Evolutionary conservation across 2,113 vertebrate genomes (phyloP), one percentile per base, ranked within the genome.

Genomic region (Carassius carassius): DNA sequence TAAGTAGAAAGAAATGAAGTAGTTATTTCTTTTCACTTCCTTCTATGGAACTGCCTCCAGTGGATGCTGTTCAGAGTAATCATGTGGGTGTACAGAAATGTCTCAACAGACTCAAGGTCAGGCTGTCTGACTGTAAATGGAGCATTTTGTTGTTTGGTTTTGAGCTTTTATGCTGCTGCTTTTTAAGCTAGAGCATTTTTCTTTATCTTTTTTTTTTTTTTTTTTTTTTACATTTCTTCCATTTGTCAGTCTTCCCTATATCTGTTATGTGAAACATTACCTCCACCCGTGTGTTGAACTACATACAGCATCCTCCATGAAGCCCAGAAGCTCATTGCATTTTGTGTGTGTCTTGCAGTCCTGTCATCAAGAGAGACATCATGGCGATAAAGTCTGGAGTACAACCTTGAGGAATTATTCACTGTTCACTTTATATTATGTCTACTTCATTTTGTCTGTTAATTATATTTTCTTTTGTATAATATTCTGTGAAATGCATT

Each of bases 271-370:
- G 19, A 72, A 41, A 41, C 32, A 9, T 37, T 37, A 23, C 21
- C n/a, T 0, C 9, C 41, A 16, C n/a, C 41, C 47, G 12, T 74
- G 41, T 49, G n/a, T 49, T 74, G 37, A 74, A 47, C 21, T 25
- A 49, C 72, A 74, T 74, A 8, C 25, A 58, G 47, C 32, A 44
- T 80, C n/a, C 25, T 69, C 19, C 4, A 58, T 63, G 29, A 62
- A 44, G n/a, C 8, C 51, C 41, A 23, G 80, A 86, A 70, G 60
- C 84, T 88, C 77, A 88, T 65, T 72, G 14, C 78, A 44, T 78
- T 85, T 85, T 91, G 88, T 88, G 32, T 93, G 62, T 94, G 79
- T 94, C 87, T 94, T 92, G 79, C 93, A 95, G 94, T 93, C 7
- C 87, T 86, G 81, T 85, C 85, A 72, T 88, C 81, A 5, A 94